Base-by-base conservation (phyloP, 2,113 vertebrate genomes). In the Calonectris borealis region DNA sequence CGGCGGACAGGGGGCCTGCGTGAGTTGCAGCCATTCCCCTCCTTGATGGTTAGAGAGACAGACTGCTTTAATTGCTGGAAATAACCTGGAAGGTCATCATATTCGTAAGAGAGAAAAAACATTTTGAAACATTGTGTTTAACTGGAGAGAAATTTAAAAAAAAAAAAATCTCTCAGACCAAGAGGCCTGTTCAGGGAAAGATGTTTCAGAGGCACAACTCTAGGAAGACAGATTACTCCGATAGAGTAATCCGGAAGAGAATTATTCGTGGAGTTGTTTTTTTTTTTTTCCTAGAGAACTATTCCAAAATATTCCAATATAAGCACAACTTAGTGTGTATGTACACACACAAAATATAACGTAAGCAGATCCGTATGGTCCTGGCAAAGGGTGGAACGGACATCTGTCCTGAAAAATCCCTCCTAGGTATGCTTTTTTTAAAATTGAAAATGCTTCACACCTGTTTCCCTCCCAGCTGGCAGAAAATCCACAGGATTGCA, bases 341-440 rank as follows among this genome's bases (percentile, higher is more conserved):
- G 66, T 16, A 51, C 6, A 38, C 38, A 57, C n/a, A 54, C 44
- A 65, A 77, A 89, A 81, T 14, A 48, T 1, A 86, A 36, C 0
- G 1, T 72, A 91, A 93, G 52, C 57, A 90, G 32, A 83, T 85
- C 52, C 9, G 4, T 82, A 83, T 31, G 31, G 75, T 72, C 66
- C 70, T 93, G 90, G 85, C 57, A 92, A 87, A 93, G 70, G 16
- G 13, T 27, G 11, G 36, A 90, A 85, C 1, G 9, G 90, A 85
- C 61, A 95, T 71, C 81, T 94, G 71, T 48, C 66, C 40, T 36
- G 26, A 93, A 85, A 94, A 91, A 76, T 57, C 52, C 21, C 31
- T 76, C 34, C 57, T n/a, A 93, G 78, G 44, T 92, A 79, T 55
- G 81, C 11, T 85, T 82, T 81, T 70, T 34, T 55, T 1, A 34